Conservation (phyloP, 1,140 invertebrate species). For the Camponotus floridanus region DNA sequence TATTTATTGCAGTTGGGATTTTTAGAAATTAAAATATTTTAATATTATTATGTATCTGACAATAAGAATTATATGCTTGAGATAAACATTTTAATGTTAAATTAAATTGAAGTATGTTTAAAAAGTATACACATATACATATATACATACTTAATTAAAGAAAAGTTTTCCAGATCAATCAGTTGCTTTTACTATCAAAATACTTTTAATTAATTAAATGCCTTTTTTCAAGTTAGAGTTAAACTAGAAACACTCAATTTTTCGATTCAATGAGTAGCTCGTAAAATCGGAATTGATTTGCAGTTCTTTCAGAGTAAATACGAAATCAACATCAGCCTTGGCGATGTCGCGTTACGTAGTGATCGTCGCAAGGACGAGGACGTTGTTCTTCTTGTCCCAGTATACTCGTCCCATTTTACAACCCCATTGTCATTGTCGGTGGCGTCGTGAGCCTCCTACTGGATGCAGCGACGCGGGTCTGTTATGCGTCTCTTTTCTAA, state of each 20-base stretch:
- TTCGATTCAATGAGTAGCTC: not conserved
- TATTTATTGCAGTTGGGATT: not conserved
- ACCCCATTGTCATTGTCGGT: slow-evolving; percentile 50
- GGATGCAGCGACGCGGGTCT: not conserved
- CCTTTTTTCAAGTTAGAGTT: not conserved
- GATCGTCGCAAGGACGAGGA: slow-evolving; percentile 31
- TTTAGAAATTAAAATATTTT: not conserved
- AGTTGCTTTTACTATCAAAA: not conserved
- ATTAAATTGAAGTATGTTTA: not conserved
- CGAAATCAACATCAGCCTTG: slow-evolving; percentile 32
- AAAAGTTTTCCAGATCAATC: not conserved
- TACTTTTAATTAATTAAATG: not conserved
- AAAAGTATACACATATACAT: not conserved
- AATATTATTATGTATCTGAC: not conserved
- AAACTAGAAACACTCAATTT: slow-evolving; percentile 2
- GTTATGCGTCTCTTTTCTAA: not conserved
- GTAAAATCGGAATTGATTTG: slow-evolving; percentile 3
- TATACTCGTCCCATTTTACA: slow-evolving; percentile 52
- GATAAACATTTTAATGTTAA: not conserved
- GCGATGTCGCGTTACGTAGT: slow-evolving; percentile 30
- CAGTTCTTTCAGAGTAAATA: not conserved
- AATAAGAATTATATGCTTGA: not conserved
- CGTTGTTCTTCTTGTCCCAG: slow-evolving; percentile 35
- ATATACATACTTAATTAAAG: too few relatives aligned
- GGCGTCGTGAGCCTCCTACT: slow-evolving; percentile 23